Base-by-base conservation (phyloP, 2,113 vertebrate genomes). In the Chamaetylas fuelleborni region DNA sequence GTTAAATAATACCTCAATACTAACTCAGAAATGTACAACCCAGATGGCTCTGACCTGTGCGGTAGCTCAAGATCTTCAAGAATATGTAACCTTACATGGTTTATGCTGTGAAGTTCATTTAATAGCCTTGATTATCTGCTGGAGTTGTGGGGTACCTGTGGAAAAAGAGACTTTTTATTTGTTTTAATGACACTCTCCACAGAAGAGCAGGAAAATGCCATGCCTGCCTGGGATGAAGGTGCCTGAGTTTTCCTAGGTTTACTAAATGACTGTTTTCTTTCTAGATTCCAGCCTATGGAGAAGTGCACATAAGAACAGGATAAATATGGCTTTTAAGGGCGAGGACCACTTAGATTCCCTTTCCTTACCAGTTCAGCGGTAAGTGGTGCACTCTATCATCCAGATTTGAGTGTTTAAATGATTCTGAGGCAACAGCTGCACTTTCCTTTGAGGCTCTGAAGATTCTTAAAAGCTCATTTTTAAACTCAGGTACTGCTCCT, bases 331-430 rank as follows among this genome's bases (percentile, higher is more conserved):
- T 9, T 98, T 99, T 73, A 98, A 98, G 88, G 98, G 98, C 18
- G 98, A 98, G 79, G 97, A 96, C 71, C 97, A 97, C 88, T 97
- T 98, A 70, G 97, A 97, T 73, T 95, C 98, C 10, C 95, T 98
- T 28, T 97, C 98, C 2, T 96, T 98, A 64, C 98, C 98, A 29
- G 98, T 98, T 47, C 98, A 98, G 93, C 98, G 98, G 99, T 98
- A 98, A 98, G 99, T 97, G 56, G 25, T 33, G 4, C 5, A 9
- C 18, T 76, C 45, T 42, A 6, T 88, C 67, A 60, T 40, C 25
- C 24, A 47, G 16, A 11, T 53, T 62, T 53, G 38, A 84, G 51
- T n/a, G 81, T 58, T 45, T 50, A 42, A 86, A 43, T 33, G 28
- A 9, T 45, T 42, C 18, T 36, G 40, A 73, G 64, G 12, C 42